These are phyloP conservation scores for Malthinus flaveolus DNA, from an alignment of 2,888 invertebrate genomes.

Conservation along the genomic window DNA sequence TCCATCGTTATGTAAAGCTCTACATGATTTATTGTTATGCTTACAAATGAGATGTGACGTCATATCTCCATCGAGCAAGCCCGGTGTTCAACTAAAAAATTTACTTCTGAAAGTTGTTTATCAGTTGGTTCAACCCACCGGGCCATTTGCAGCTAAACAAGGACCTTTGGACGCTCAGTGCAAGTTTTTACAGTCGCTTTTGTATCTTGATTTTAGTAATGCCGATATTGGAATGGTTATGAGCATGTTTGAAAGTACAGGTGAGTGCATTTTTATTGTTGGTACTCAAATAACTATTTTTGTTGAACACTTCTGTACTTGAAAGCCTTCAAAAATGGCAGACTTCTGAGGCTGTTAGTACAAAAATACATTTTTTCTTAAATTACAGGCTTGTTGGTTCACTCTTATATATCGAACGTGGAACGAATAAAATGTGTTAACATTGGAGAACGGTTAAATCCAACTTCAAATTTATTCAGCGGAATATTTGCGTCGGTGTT, in stretches of 20 bases:
- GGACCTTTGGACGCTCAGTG: slow-evolving; percentile 77
- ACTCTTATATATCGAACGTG: slow-evolving; percentile 59
- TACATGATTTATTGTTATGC: slow-evolving; percentile 72
- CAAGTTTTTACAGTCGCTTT: slow-evolving; percentile 67
- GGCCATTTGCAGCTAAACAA: slow-evolving; percentile 65
- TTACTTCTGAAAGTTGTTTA: slow-evolving; percentile 71
- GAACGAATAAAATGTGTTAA: slow-evolving; percentile 62
- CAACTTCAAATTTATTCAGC: slow-evolving; percentile 63
- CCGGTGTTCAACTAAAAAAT: slow-evolving; percentile 64
- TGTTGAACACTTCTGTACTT: no score
- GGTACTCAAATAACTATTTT: no score
- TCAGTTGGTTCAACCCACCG: slow-evolving; percentile 69
- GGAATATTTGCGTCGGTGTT: slow-evolving; percentile 77
- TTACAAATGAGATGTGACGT: slow-evolving; percentile 69
- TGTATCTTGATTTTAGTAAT: slow-evolving; percentile 67
- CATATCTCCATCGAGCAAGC: slow-evolving; percentile 58
- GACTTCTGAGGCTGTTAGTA: no score
- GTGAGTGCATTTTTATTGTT: slow-evolving; percentile 50
- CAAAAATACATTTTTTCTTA: slow-evolving; percentile 30
- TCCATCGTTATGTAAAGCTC: slow-evolving; percentile 72
- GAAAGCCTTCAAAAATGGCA: no score
- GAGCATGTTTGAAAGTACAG: slow-evolving; percentile 74
- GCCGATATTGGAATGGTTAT: slow-evolving; percentile 72
- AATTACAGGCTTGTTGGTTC: slow-evolving; percentile 56
- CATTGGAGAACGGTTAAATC: slow-evolving; percentile 56